A percentile compares a stretch with the other conserved stretches of the same genome.
Evolutionary conservation across 2,113 vertebrate genomes (phyloP).

Genomic region (Cathartes aura): DNA sequence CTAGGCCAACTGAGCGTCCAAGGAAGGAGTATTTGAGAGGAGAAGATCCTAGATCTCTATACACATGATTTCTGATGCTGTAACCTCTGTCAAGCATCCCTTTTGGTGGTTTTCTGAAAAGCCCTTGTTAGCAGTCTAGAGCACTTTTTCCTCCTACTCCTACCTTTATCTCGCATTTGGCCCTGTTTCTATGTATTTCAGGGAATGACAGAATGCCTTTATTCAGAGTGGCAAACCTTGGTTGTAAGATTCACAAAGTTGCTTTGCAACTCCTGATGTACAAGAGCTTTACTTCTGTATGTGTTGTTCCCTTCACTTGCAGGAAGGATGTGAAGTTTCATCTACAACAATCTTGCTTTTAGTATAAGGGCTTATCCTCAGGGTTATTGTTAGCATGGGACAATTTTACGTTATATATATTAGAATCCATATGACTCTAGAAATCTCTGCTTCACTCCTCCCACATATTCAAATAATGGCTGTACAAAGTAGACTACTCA

Average conservation of each 20-base stretch:
- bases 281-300: not conserved
- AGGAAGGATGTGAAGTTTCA: not conserved
- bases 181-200: not conserved
- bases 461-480: not conserved
- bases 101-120: not conserved
- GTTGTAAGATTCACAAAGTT: not conserved
- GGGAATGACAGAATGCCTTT: not conserved
- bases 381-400: not conserved
- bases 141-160: not conserved
- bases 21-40: not conserved
- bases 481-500: not conserved
- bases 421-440: not conserved
- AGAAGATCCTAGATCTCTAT: not conserved
- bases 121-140: not conserved
- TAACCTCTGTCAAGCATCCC: not conserved
- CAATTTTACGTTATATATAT: not conserved
- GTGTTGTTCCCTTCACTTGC: not conserved
- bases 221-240: not conserved
- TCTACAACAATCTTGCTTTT: not conserved
- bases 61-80: not conserved
- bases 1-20: not conserved
- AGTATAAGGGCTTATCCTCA: not conserved
- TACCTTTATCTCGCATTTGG: not conserved
- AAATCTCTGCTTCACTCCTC: not conserved
- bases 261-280: not conserved